Base-by-base conservation (phyloP, 2,113 vertebrate genomes). In the Nerophis ophidion region DNA sequence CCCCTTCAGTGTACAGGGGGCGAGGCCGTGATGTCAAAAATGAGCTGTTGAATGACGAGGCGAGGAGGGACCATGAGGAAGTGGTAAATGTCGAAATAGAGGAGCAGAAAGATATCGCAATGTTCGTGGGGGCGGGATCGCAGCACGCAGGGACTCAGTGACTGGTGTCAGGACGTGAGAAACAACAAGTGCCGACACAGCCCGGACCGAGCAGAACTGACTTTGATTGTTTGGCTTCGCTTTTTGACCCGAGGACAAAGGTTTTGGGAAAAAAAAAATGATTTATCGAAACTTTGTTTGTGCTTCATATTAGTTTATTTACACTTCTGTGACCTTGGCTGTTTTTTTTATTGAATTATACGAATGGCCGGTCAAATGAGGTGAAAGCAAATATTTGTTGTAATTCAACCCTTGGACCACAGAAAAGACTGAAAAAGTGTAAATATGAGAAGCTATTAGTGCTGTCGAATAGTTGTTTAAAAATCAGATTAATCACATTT, bases 331-430 rank as follows among this genome's bases (percentile, higher is more conserved):
- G 35, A 35, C 51, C 13, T 7, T 35, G 19, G 13, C 6, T 26
- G 11, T 12, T 12, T 51, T 51, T 51, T 51, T 51, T 26, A 8
- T 13, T 35, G 7, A 53, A 35, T 14, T 7, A 35, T 35, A 53
- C 33, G 15, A 14, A 53, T 7, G 5, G 50, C 35, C 44, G 52
- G 48, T 62, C 33, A 63, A 33, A 61, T 52, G 40, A 61, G 47
- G 51, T 56, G 14, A 69, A 60, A 61, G 54, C 44, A 58, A 61
- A 62, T 61, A 51, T 61, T 33, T 61, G 38, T 10, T 12, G 42
- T 34, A n/a, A 50, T 26, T 49, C 45, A 50, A 17, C 26, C 13
- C 9, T 26, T 51, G 5, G 45, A 56, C 11, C 40, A 48, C 17
- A 57, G 14, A 26, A 45, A 26, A 26, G 26, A 26, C 26, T 26